phyloP scores from a whole-genome alignment of 2,888 invertebrate genomes.

The Peribatodes rhomboidaria region DNA sequence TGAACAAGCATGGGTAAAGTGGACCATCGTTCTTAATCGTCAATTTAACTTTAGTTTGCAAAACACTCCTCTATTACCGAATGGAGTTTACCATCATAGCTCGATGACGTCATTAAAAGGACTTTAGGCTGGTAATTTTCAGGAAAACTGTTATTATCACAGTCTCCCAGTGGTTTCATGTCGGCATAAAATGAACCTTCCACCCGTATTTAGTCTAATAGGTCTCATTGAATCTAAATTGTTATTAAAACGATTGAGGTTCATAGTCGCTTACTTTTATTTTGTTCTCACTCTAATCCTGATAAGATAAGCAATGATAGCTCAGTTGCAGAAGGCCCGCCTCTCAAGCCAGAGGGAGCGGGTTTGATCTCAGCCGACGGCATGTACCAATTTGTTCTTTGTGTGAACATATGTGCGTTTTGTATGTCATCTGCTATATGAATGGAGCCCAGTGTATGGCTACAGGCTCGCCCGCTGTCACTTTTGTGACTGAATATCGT shows the following conservation, averaged over 20 bases:
- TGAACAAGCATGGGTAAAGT: neutral
- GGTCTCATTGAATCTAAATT: conserved; percentile 60
- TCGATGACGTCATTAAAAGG: conserved; percentile 43
- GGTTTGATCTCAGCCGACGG: no score
- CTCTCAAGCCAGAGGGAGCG: no score
- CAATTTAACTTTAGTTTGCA: conserved; percentile 22
- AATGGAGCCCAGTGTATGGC: no score
- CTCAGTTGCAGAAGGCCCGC: no score
- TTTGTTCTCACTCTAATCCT: conserved; percentile 5
- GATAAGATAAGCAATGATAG: no score
- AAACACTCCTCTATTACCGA: conserved; percentile 31
- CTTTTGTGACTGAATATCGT: no score
- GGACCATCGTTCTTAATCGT: conserved; percentile 11
- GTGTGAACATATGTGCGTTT: no score
- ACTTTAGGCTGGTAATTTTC: conserved; percentile 45
- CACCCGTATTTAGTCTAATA: conserved; percentile 49
- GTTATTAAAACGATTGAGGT: conserved; percentile 58
- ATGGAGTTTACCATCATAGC: conserved; percentile 45
- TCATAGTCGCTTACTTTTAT: conserved; percentile 24
- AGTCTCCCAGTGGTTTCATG: conserved; percentile 48
- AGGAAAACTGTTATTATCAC: conserved; percentile 50
- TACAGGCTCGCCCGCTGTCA: no score
- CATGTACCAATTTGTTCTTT: no score
- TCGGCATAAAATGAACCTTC: conserved; percentile 47
- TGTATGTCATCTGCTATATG: no score